Evolutionary conservation across 2,113 vertebrate species (phyloP), one percentile per base, ranked within the genome.

Genomic region (Cyphomyrus discorhynchus): DNA sequence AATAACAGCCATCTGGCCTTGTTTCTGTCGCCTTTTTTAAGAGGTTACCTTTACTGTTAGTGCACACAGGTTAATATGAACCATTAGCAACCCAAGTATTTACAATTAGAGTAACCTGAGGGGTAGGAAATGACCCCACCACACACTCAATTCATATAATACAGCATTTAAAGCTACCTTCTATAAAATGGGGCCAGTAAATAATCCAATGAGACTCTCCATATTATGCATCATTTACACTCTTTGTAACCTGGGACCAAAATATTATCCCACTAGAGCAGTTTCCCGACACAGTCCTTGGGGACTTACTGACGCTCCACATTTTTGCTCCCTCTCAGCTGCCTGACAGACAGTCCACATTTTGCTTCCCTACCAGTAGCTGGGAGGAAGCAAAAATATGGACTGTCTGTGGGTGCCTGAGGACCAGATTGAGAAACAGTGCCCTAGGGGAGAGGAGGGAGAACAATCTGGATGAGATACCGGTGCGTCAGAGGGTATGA

Each of bases 1-100:
- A 80, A 80, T 80, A 80, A 80, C 74, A 80, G 35, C 74, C 46
- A 86, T 86, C 45, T 47, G 83, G 47, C 46, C 83, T 86, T 50
- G 47, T 49, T 86, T 86, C 83, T 50, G 8, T 47, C 47, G 10
- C 83, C 47, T 80, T 86, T 50, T 86, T 49, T 49, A 49, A 46
- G 46, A 24, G 24, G 39, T 85, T 85, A 49, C 45, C 82, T 85
- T 85, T 85, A 49, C 45, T 27, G 46, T 47, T 49, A 85, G 9
- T 45, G 82, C 42, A 85, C 39, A 85, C 24, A 45, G n/a, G 83
- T n/a, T 27, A 49, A 86, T 27, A 86, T 49, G 83, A 24, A n/a
- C 35, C 35, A 80, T 80, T 80, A 80, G 74, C 39, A 80, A 5
- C 74, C 74, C 74, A 80, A 80, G 74, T 80, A 80, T 80, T 80